phyloP scores from a whole-genome alignment of 2,888 invertebrate genomes.

The Gandaritis pyraliata region DNA sequence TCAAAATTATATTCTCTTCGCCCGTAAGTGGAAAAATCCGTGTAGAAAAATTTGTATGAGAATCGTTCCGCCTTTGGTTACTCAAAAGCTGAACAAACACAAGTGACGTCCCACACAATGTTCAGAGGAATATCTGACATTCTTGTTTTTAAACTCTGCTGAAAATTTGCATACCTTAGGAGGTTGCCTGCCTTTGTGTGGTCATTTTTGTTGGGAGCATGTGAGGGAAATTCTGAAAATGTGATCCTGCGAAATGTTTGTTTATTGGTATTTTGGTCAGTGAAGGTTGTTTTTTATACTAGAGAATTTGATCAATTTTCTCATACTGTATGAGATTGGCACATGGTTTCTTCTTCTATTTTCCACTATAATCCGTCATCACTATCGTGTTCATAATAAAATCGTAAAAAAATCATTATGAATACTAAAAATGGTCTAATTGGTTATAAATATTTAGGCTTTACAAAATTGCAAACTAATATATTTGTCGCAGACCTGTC shows the following conservation, averaged over 20 bases:
- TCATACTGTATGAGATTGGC: not conserved
- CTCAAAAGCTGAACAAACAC: conserved; percentile 23
- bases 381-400: too few relatives aligned
- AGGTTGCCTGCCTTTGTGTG: conserved; percentile 47
- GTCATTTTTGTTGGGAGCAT: conserved; percentile 54
- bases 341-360: too few relatives aligned
- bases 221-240: conserved; percentile 44
- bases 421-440: too few relatives aligned
- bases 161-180: conserved; percentile 38
- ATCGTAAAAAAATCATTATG: too few relatives aligned
- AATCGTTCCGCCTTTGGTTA: too few relatives aligned
- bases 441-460: too few relatives aligned
- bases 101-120: conserved; percentile 31
- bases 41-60: too few relatives aligned
- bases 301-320: not conserved
- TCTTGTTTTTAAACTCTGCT: conserved; percentile 42
- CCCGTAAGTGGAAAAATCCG: too few relatives aligned
- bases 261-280: not conserved
- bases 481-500: not conserved
- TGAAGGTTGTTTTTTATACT: not conserved
- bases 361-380: too few relatives aligned
- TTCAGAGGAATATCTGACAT: conserved; percentile 43
- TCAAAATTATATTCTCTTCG: too few relatives aligned
- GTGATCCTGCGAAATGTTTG: conserved; percentile 42
- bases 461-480: not conserved